phyloP scores from a whole-genome alignment of 2,888 invertebrate genomes.

The Napeogenes sylphis region DNA sequence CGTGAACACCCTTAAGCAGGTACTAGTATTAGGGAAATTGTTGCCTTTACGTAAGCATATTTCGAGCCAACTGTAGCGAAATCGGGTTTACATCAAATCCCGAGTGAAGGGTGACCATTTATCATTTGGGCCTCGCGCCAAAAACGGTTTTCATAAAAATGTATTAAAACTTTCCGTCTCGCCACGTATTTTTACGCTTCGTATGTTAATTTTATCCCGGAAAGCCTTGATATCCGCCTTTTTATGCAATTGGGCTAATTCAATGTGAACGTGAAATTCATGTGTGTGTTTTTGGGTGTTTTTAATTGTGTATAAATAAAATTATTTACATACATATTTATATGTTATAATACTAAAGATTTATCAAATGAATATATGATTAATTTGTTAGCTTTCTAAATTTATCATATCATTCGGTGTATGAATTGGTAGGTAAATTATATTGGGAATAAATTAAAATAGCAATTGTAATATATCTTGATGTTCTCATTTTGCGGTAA shows the following conservation, averaged over 20 bases:
- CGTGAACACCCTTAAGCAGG: not conserved
- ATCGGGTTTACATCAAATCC: slow-evolving; percentile 54
- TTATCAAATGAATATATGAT: too few relatives aligned
- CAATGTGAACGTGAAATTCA: slow-evolving; percentile 37
- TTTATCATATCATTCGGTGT: too few relatives aligned
- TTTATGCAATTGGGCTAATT: slow-evolving; percentile 51
- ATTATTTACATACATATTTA: too few relatives aligned
- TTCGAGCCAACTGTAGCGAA: slow-evolving; percentile 35
- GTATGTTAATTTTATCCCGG: slow-evolving; percentile 66
- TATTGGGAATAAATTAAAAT: too few relatives aligned
- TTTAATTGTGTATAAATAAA: too few relatives aligned
- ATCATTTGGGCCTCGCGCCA: slow-evolving; percentile 65
- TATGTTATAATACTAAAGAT: too few relatives aligned
- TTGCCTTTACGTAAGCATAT: slow-evolving; percentile 36
- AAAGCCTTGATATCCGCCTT: slow-evolving; percentile 52
- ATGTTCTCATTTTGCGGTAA: too few relatives aligned
- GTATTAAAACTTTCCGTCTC: slow-evolving; percentile 66
- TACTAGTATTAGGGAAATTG: slow-evolving; percentile 19
- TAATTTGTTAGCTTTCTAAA: too few relatives aligned
- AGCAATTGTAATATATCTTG: too few relatives aligned
- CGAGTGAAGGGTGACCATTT: slow-evolving; percentile 65
- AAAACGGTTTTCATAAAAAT: slow-evolving; percentile 60
- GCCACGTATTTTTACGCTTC: slow-evolving; percentile 57
- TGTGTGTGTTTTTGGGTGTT: too few relatives aligned
- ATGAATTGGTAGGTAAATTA: too few relatives aligned